Evolutionary conservation across 2,113 vertebrate species (phyloP).

Genomic region (Chitala chitala): DNA sequence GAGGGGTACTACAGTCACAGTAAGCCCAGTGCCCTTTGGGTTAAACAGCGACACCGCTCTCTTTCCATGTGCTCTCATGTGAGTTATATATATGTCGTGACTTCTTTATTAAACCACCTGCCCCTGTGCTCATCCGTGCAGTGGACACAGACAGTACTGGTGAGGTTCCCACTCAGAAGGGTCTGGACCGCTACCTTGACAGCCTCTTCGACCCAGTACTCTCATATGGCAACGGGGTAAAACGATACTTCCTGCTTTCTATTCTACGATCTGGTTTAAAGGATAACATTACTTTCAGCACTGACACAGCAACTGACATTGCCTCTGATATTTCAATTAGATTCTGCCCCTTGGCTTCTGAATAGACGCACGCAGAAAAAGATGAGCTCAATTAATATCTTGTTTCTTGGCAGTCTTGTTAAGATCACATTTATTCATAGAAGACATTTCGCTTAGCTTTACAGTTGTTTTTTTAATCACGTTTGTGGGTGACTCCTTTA

Average conservation of each 20-base stretch:
- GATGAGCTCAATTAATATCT: no score
- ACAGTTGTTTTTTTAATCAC: background rate
- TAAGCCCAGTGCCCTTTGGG: constrained; percentile 21
- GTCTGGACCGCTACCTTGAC: constrained; percentile 88
- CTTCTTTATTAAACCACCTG: background rate
- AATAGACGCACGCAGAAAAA: no score
- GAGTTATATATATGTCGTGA: background rate
- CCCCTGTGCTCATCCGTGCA: constrained; percentile 10
- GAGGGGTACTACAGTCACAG: constrained; percentile 50
- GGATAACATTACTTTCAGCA: background rate
- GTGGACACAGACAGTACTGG: constrained; percentile 55
- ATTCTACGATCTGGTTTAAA: constrained; percentile 4
- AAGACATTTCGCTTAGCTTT: background rate
- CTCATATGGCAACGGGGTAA: constrained; percentile 77
- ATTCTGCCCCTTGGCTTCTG: background rate
- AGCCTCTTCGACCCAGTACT: constrained; percentile 89
- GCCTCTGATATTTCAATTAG: background rate
- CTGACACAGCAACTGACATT: background rate
- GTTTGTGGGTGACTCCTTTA: constrained; percentile 6
- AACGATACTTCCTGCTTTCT: constrained; percentile 30
- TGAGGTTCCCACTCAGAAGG: constrained; percentile 63
- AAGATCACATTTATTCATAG: background rate
- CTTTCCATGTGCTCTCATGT: background rate
- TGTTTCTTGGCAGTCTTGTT: background rate
- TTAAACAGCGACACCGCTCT: background rate